phyloP scores from a whole-genome alignment of 2,888 invertebrate genomes.

The Cheilosia vulpina region DNA sequence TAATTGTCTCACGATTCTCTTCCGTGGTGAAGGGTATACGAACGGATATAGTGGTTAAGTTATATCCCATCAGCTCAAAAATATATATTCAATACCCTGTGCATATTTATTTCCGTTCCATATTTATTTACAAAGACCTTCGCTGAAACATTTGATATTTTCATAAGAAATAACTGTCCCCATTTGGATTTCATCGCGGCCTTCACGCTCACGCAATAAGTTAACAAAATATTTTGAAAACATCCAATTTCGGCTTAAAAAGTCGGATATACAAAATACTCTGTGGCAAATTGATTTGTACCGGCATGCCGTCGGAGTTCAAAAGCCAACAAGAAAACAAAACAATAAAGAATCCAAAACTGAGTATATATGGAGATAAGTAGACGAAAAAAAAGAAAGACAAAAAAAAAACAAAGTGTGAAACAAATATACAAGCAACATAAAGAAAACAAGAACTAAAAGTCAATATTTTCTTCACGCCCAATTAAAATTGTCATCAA shows the following conservation, averaged over 20 bases:
- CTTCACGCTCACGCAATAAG: neutral
- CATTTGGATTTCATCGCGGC: slow-evolving; percentile 1
- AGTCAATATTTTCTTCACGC: slow-evolving; percentile 46
- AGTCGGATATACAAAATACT: neutral
- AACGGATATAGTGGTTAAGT: neutral
- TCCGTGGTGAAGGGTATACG: neutral
- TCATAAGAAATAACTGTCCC: neutral
- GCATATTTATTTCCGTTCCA: neutral
- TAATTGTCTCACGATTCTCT: neutral
- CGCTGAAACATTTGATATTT: neutral
- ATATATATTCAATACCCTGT: neutral
- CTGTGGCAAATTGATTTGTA: slow-evolving; percentile 27
- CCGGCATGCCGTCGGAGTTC: slow-evolving; percentile 21
- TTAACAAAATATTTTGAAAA: neutral
- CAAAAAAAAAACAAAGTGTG: slow-evolving; percentile 15
- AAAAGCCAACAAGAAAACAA: slow-evolving; percentile 32
- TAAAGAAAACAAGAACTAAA: slow-evolving; percentile 8
- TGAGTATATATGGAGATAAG: too few relatives aligned
- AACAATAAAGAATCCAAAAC: slow-evolving; percentile 1
- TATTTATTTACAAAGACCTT: neutral
- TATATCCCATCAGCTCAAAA: too few relatives aligned
- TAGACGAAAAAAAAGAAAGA: neutral
- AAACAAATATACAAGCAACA: slow-evolving; percentile 22
- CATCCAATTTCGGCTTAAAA: neutral
- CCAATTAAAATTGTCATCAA: slow-evolving; percentile 59